Conservation (phyloP, 2,797 vertebrate species). For the Pangasius djambal region DNA sequence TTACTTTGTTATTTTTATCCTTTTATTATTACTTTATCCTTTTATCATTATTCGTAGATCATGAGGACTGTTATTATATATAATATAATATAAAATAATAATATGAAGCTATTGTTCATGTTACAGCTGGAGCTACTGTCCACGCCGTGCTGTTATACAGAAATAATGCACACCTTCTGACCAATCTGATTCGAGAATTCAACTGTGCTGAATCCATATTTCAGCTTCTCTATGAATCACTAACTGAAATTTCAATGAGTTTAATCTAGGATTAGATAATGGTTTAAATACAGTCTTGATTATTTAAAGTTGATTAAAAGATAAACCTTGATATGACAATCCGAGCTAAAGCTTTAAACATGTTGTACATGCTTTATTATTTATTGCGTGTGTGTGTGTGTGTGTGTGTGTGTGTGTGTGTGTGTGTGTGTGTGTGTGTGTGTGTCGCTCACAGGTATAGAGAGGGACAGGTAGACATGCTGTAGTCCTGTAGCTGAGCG, state of each 20-base stretch:
- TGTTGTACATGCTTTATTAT: neutral
- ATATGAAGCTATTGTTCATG: too few species aligned
- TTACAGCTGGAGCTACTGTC: too few species aligned
- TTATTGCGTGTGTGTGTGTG: neutral
- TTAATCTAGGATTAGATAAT: neutral
- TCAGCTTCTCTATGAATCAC: neutral
- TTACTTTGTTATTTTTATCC: too few species aligned
- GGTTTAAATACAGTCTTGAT: neutral
- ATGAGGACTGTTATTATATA: too few species aligned
- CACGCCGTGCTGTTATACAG: too few species aligned
- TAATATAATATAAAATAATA: too few species aligned
- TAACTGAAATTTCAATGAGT: neutral
- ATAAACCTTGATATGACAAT: neutral
- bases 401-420: neutral
- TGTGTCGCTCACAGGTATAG: conserved; percentile 79
- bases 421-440: neutral
- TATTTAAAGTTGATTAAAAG: neutral
- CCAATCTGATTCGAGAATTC: neutral
- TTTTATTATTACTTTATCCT: too few species aligned
- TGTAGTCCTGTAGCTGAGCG: conserved; percentile 75
- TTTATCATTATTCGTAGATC: too few species aligned
- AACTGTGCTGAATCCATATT: neutral
- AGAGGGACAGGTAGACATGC: conserved; percentile 78
- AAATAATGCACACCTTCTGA: neutral
- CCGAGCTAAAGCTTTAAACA: too few species aligned